Conservation (phyloP, 2,888 invertebrate genomes). For the Craniophora ligustri region DNA sequence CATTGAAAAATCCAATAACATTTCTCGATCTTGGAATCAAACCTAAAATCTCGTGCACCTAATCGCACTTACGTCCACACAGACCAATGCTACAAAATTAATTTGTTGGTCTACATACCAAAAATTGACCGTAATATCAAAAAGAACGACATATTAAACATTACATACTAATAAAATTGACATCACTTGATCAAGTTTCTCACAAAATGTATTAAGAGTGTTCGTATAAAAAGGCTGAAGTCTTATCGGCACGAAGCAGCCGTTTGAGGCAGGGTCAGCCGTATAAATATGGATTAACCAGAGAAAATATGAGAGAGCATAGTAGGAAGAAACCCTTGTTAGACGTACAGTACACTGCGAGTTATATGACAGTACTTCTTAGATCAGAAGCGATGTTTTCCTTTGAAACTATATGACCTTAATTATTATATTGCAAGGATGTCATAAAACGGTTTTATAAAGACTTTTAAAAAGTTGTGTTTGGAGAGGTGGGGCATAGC, state of each 20-base stretch:
- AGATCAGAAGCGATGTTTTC: not conserved
- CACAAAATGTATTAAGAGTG: conserved; percentile 52
- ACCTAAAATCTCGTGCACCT: too few species aligned
- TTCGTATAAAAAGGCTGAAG: conserved; percentile 54
- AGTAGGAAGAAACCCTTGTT: conserved; percentile 69
- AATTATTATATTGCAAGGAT: too few species aligned
- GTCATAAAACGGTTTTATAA: too few species aligned
- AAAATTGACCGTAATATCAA: not conserved
- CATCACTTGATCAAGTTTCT: conserved; percentile 46
- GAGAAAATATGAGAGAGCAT: conserved; percentile 75
- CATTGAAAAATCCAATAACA: too few species aligned
- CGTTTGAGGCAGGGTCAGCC: conserved; percentile 74
- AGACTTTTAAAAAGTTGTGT: too few species aligned
- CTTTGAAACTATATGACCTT: not conserved
- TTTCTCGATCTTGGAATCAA: too few species aligned
- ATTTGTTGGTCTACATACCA: not conserved
- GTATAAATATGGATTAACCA: conserved; percentile 84
- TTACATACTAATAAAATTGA: conserved; percentile 47
- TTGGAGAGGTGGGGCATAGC: too few species aligned
- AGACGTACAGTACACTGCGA: conserved; percentile 47
- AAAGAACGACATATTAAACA: conserved; percentile 23
- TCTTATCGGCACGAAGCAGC: conserved; percentile 56
- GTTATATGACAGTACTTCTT: conserved; percentile 22
- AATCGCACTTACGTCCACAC: too few species aligned
- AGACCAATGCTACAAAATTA: too few species aligned